These are phyloP conservation scores for Watsonalla binaria DNA, from an alignment of 2,888 invertebrate genomes.

Conservation along the genomic window DNA sequence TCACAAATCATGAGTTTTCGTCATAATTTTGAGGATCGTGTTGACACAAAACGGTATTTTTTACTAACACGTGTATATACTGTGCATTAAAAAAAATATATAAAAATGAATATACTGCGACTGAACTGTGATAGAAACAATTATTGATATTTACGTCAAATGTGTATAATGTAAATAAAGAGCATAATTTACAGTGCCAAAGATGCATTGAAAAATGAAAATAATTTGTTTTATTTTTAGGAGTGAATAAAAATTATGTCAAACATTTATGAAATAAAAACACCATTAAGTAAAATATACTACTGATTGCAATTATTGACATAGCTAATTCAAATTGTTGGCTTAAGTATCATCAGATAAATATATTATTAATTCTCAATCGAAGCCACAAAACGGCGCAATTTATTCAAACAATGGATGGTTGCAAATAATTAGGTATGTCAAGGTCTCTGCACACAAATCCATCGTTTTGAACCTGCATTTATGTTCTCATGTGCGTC, in stretches of 20 bases:
- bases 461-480: too few relatives aligned
- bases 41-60: constrained; percentile 45
- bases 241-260: too few relatives aligned
- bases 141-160: constrained; percentile 46
- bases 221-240: constrained; percentile 17
- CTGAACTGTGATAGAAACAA: constrained; percentile 74
- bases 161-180: constrained; percentile 55
- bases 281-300: too few relatives aligned
- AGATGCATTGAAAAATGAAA: constrained; percentile 66
- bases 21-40: constrained; percentile 13
- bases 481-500: neutral
- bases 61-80: constrained; percentile 28
- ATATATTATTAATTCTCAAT: too few relatives aligned
- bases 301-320: too few relatives aligned
- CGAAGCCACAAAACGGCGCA: too few relatives aligned
- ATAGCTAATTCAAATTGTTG: too few relatives aligned
- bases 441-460: too few relatives aligned
- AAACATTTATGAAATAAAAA: too few relatives aligned
- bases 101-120: constrained; percentile 56
- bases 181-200: constrained; percentile 68
- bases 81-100: constrained; percentile 56
- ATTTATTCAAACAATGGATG: too few relatives aligned
- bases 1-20: neutral
- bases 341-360: too few relatives aligned
- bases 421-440: too few relatives aligned